phyloP scores from a whole-genome alignment of 2,888 invertebrate genomes.

The Scaptodrosophila latifasciaeformis region DNA sequence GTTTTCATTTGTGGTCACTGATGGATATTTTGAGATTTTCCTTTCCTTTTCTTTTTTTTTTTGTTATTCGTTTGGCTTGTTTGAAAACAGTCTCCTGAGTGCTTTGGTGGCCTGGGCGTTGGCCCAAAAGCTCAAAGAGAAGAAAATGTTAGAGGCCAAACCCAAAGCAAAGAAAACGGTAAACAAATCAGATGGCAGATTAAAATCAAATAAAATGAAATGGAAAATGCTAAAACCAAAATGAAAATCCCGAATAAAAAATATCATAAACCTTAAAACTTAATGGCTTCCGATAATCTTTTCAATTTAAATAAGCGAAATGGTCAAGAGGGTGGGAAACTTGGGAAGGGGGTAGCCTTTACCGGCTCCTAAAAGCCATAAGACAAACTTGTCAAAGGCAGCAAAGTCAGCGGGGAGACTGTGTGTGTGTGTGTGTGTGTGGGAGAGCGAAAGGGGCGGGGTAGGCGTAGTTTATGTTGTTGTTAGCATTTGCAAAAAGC shows the following conservation, averaged over 20 bases:
- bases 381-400: no score
- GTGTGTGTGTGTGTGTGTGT: not conserved
- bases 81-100: no score
- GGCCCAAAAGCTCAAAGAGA: conserved; percentile 15
- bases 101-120: conserved; percentile 39
- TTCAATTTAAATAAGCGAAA: no score
- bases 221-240: conserved; percentile 22
- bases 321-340: no score
- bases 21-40: not conserved
- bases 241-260: conserved; percentile 28
- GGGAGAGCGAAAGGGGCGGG: no score
- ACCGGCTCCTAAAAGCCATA: no score
- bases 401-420: not conserved
- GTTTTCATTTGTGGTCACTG: conserved; percentile 24
- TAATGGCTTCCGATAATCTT: conserved; percentile 34
- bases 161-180: conserved; percentile 3
- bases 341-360: no score
- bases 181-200: conserved; percentile 56
- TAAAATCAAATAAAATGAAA: conserved; percentile 49
- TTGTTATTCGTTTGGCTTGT: no score
- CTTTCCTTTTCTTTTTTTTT: no score
- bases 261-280: no score
- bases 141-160: conserved; percentile 18
- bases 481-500: conserved; percentile 4
- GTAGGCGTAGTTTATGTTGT: conserved; percentile 4